phyloP scores from a whole-genome alignment of 2,888 invertebrate genomes.

The Ephialtes manifestator region DNA sequence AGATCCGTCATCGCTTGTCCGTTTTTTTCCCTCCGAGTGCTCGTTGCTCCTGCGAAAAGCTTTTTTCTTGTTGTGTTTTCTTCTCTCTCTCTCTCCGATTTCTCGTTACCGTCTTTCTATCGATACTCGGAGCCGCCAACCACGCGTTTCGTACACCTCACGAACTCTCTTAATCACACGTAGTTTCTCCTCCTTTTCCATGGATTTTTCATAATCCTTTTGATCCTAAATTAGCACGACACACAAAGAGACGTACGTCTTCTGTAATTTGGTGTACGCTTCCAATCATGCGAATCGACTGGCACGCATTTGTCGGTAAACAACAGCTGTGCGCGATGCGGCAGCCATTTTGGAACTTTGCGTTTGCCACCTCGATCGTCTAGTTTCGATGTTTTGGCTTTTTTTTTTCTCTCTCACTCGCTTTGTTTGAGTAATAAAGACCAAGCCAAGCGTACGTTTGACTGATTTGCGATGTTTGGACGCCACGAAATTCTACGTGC shows the following conservation, averaged over 20 bases:
- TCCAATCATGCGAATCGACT: slow-evolving; percentile 65
- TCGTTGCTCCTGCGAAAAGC: slow-evolving; percentile 56
- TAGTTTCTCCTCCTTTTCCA: slow-evolving; percentile 14
- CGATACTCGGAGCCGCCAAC: neutral
- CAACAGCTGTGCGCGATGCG: slow-evolving; percentile 82
- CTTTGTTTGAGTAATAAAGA: neutral
- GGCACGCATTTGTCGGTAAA: slow-evolving; percentile 83
- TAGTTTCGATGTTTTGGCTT: neutral
- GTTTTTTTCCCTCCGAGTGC: slow-evolving; percentile 54
- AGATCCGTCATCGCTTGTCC: slow-evolving; percentile 64
- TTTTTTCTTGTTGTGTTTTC: slow-evolving; percentile 45
- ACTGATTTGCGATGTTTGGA: no score
- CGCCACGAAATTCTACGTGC: no score
- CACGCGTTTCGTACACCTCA: slow-evolving; percentile 17
- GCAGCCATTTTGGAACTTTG: slow-evolving; percentile 77
- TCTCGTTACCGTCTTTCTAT: slow-evolving; percentile 29
- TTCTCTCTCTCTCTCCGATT: slow-evolving; percentile 10
- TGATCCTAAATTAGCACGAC: neutral
- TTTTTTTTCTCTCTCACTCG: neutral
- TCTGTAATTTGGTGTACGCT: slow-evolving; percentile 36
- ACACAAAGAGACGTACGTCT: neutral
- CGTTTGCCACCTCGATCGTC: slow-evolving; percentile 34
- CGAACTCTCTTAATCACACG: neutral
- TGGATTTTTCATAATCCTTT: slow-evolving; percentile 10
- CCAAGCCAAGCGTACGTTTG: neutral